Evolutionary conservation across 2,888 invertebrate species (phyloP), one percentile per base, ranked within the genome.

Genomic region (Rapana venosa): DNA sequence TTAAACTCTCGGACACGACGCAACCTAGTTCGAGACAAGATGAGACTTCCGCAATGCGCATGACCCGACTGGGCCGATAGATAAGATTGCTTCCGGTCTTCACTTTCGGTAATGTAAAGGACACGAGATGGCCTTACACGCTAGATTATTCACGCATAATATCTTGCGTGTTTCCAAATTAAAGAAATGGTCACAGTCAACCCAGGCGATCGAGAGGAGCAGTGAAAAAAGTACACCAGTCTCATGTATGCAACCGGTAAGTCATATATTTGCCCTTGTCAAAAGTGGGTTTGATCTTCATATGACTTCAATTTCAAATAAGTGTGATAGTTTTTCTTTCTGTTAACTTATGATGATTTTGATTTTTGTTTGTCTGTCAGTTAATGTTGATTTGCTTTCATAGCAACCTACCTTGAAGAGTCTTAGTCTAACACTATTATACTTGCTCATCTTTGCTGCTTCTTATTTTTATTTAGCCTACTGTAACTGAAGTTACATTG

Each of bases 71-170:
- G 30, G 35, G 56, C 32, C 30, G 79, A 79, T 30, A n/a, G 20
- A 22, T 22, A 36, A 74, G 56, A 74, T 74, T 87, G 86, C 81
- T 70, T 89, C 89, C 88, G 89, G 88, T 87, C 56, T 66, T 47
- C 85, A 47, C 77, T 85, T 84, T 85, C 56, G 84, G 56, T 30
- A n/a, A 88, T 47, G 88, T 32, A n/a, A 86, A 86, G 86, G 86
- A 86, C 86, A 87, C 36, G 56, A 85, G 56, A 91, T 91, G 91
- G 87, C 91, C 61, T 89, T 90, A n/a, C 89, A 91, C 87, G 87
- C 87, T 47, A 89, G 87, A 74, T n/a, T 91, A 85, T 77, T 90
- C 56, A 90, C 90, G 36, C 87, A 89, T 83, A 90, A 91, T 88
- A 58, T 91, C 4, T 74, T 89, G 30, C 90, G 84, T 35, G 87